phyloP scores from a whole-genome alignment of 2,113 vertebrate genomes.

The Paratilapia polleni region DNA sequence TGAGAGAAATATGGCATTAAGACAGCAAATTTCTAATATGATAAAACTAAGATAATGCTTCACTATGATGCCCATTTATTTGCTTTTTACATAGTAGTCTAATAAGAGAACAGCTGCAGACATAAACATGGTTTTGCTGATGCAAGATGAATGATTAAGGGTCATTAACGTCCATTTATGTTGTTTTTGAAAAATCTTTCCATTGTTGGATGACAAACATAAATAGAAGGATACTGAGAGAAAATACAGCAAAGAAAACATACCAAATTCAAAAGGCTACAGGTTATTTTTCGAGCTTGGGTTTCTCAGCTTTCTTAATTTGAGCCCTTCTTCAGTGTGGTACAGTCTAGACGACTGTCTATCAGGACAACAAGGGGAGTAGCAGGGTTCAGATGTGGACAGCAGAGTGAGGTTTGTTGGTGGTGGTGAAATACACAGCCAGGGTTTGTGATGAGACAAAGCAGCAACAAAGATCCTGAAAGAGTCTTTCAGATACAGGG shows the following conservation, averaged over 20 bases:
- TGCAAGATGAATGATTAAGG: neutral
- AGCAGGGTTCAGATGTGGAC: neutral
- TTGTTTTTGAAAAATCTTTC: neutral
- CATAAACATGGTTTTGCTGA: neutral
- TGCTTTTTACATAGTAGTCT: conserved; percentile 17
- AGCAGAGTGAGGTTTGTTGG: neutral
- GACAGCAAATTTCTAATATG: conserved; percentile 3
- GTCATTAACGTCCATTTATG: neutral
- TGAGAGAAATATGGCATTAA: conserved; percentile 10
- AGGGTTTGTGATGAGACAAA: neutral
- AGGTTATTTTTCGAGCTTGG: conserved; percentile 1
- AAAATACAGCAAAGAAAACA: conserved; percentile 2
- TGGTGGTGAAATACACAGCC: neutral
- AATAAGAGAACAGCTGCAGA: conserved; percentile 7
- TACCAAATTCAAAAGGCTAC: neutral
- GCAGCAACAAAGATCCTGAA: neutral
- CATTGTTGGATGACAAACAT: neutral
- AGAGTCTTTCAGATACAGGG: neutral
- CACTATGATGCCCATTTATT: conserved; percentile 5
- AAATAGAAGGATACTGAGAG: neutral
- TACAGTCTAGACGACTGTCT: conserved; percentile 8
- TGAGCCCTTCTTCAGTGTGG: neutral
- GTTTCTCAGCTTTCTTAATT: conserved; percentile 12
- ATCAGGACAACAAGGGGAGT: neutral
- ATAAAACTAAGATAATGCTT: conserved; percentile 3